Percentiles rank a stretch among this genome's conserved stretches.
These are phyloP conservation scores for Bombus pyrosoma DNA, from an alignment of 1,140 invertebrate genomes.

Conservation along the genomic window DNA sequence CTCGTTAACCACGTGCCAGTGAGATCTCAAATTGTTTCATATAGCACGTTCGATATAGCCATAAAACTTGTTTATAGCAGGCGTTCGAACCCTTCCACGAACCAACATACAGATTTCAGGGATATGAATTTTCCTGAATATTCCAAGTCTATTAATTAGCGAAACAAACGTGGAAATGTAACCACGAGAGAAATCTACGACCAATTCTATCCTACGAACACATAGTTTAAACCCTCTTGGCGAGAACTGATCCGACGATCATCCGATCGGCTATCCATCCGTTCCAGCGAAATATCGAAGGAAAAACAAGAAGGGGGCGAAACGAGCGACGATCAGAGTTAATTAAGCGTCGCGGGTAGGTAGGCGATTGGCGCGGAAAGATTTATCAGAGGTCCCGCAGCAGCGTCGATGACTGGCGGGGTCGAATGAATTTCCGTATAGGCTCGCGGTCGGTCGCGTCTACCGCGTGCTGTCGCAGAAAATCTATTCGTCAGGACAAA, in stretches of 20 bases:
- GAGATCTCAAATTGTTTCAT: neutral
- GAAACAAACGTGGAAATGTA: neutral
- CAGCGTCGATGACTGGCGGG: slow-evolving; percentile 30
- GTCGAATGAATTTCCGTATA: slow-evolving; percentile 40
- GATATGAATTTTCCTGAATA: no score
- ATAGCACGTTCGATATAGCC: no score
- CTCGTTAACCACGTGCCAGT: neutral
- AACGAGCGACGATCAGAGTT: slow-evolving; percentile 28
- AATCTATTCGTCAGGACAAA: slow-evolving; percentile 63
- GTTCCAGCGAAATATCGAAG: neutral
- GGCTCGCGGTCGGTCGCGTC: slow-evolving; percentile 38
- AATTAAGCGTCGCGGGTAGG: slow-evolving; percentile 36
- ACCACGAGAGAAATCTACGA: no score
- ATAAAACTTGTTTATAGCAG: no score
- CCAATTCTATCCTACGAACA: neutral
- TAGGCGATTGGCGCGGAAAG: slow-evolving; percentile 22
- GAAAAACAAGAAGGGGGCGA: neutral
- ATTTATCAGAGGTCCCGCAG: slow-evolving; percentile 45
- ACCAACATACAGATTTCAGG: no score
- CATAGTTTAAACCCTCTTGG: neutral
- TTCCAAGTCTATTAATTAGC: neutral
- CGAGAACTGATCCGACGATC: no score
- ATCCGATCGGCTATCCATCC: no score
- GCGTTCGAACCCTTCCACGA: no score
- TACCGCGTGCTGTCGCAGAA: slow-evolving; percentile 43